phyloP scores from a whole-genome alignment of 2,113 vertebrate genomes.

The Theristicus caerulescens region DNA sequence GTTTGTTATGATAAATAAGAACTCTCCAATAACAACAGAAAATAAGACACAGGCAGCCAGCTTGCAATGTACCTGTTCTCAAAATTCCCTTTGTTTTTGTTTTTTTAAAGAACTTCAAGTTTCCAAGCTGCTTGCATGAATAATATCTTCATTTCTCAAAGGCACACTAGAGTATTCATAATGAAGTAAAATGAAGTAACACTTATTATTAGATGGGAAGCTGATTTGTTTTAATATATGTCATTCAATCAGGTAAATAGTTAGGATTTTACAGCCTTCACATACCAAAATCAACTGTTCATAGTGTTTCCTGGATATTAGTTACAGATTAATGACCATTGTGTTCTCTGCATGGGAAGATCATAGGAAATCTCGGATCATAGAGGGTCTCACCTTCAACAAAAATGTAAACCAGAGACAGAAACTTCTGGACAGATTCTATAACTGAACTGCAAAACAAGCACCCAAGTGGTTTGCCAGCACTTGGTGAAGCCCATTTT shows the following conservation, averaged over 20 bases:
- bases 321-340: neutral
- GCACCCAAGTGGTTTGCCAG: neutral
- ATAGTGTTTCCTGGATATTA: neutral
- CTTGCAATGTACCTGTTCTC: neutral
- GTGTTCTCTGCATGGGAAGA: neutral
- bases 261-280: neutral
- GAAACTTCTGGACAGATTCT: neutral
- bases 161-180: neutral
- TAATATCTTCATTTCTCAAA: neutral
- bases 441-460: neutral
- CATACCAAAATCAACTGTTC: neutral
- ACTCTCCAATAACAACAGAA: neutral
- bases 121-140: neutral
- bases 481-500: neutral
- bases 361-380: neutral
- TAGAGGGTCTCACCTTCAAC: neutral
- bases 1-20: neutral
- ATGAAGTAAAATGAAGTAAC: neutral
- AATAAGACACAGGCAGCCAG: neutral
- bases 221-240: neutral
- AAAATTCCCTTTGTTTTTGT: neutral
- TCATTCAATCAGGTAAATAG: neutral
- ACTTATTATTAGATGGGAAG: neutral
- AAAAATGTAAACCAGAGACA: neutral
- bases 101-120: neutral